Base-by-base conservation (phyloP, 2,888 invertebrate genomes). In the Latrodectus elegans region DNA sequence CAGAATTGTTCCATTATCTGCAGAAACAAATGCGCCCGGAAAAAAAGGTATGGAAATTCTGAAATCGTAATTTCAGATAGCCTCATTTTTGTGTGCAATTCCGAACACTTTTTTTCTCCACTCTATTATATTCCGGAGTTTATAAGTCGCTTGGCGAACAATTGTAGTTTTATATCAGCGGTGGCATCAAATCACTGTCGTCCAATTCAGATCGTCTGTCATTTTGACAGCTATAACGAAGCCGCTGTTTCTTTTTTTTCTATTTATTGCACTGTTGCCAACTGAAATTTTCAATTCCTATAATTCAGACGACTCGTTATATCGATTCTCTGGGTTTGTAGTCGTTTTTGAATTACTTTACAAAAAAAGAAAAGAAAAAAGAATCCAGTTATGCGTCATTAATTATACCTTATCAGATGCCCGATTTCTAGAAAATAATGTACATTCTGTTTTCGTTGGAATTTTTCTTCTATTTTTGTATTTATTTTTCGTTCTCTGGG, bases 401-500 rank as follows among this genome's bases (percentile, higher is more conserved):
- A 84, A 84, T 84, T 84, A 84, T 78, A 84, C 84, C 77, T 84
- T 84, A 84, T 84, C 84, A 78, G 77, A 73, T 73, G 77, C 78
- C 78, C 17, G 65, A 73, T 72, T 67, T 53, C 67, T 73, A 53
- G 76, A 67, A 84, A 84, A 78, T 77, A 77, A 74, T 84, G 82
- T 82, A 75, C 68, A 55, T 75, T 73, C 67, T 84, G 52, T 74
- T 70, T 81, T 81, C 73, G 38, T 9, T 14, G 53, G 38, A 70
- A 51, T 67, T 26, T 26, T 73, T 73, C 67, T 72, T 64, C 8
- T 68, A 9, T 17, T 74, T n/a, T 81, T 73, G 51, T 73, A 38
- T 84, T 52, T 77, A 22, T 53, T 49, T 49, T 75, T 75, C 73
- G 38, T 2, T 22, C n/a, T 67, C 74, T 17, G 10, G 11, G 15